Evolutionary conservation across 2,888 invertebrate genomes (phyloP).

Genomic region (Apotomis turbidana): DNA sequence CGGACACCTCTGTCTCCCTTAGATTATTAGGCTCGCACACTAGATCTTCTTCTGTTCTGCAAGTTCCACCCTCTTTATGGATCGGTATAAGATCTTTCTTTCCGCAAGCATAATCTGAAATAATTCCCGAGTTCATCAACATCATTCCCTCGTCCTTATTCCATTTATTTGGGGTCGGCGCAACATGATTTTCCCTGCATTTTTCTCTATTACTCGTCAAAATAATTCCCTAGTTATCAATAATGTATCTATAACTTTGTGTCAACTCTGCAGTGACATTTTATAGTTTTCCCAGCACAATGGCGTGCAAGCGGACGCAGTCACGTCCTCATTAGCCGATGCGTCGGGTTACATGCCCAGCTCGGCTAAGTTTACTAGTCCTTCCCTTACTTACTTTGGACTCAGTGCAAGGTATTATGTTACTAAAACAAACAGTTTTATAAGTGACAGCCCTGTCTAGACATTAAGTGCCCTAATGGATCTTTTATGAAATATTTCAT

Average conservation of each 20-base stretch:
- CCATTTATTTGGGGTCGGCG: no score
- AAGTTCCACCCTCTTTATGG: no score
- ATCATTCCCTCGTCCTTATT: no score
- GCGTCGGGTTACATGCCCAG: constrained; percentile 65
- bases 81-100: no score
- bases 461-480: background rate
- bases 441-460: background rate
- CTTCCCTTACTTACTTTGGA: constrained; percentile 13
- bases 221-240: no score
- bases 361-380: constrained; percentile 43
- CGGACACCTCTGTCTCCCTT: no score
- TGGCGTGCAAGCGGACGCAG: constrained; percentile 57
- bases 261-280: constrained; percentile 20
- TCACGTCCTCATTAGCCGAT: constrained; percentile 72
- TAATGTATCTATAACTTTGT: background rate
- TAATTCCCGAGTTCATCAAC: no score
- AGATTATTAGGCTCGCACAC: no score
- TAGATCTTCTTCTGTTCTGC: no score
- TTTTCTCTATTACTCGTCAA: no score
- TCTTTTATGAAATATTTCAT: background rate
- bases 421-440: constrained; percentile 7
- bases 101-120: no score
- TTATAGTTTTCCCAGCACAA: constrained; percentile 48
- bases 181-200: no score
- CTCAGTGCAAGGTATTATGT: constrained; percentile 12